Evolutionary conservation across 2,113 vertebrate genomes (phyloP).

Genomic region (Pseudorasbora parva): DNA sequence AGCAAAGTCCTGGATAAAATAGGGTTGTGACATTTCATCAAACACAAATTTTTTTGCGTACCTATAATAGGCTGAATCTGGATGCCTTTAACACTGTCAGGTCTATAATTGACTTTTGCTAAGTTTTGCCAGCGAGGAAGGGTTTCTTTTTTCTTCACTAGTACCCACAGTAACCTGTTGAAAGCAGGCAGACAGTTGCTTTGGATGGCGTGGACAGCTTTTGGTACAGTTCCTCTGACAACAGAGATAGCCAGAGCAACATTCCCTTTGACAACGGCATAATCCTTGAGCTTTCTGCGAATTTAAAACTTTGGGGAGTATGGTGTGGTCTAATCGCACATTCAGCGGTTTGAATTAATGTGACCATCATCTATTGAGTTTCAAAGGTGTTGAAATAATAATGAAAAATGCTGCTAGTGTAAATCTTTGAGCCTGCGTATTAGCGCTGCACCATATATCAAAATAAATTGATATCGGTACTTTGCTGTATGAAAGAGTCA

Average conservation of each 20-base stretch:
- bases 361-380: slow-evolving; percentile 15
- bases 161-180: slow-evolving; percentile 30
- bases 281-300: slow-evolving; percentile 7
- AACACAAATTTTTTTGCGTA: slow-evolving; percentile 62
- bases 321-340: slow-evolving; percentile 7
- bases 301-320: slow-evolving; percentile 1
- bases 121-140: slow-evolving; percentile 29
- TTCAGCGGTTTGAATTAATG: slow-evolving; percentile 30
- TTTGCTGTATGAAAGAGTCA: not conserved
- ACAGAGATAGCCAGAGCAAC: slow-evolving; percentile 22
- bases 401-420: not conserved
- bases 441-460: not conserved
- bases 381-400: slow-evolving; percentile 19
- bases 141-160: slow-evolving; percentile 9
- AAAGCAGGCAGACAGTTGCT: slow-evolving; percentile 33
- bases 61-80: slow-evolving; percentile 47
- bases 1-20: slow-evolving; percentile 54
- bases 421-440: not conserved
- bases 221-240: slow-evolving; percentile 25
- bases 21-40: slow-evolving; percentile 61
- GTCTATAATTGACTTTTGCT: slow-evolving; percentile 35
- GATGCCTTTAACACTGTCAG: slow-evolving; percentile 56
- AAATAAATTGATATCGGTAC: not conserved
- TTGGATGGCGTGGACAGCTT: slow-evolving; percentile 17
- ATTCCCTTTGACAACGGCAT: slow-evolving; percentile 1